A percentile compares a stretch with the other conserved stretches of the same genome.
phyloP scores from a whole-genome alignment of 30 jellyfish, hydroid and myxozoan species.

The Cassiopea andromeda region DNA sequence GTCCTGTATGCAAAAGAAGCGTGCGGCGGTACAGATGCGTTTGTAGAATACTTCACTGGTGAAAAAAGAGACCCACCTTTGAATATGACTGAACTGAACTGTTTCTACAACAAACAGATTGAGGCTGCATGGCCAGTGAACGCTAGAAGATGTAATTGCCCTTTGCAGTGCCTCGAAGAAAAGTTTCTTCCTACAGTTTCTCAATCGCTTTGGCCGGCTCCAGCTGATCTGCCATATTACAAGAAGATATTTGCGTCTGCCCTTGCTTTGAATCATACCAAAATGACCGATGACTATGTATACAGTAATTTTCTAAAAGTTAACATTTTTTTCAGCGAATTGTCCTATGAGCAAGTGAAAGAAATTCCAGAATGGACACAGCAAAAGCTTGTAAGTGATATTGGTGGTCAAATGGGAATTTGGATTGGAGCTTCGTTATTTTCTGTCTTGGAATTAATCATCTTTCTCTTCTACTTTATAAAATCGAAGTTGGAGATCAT shows the following conservation, averaged over 20 bases:
- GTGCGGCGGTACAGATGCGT: slow-evolving; percentile 68
- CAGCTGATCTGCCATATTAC: slow-evolving; percentile 62
- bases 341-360: slow-evolving; percentile 52
- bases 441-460: slow-evolving; percentile 61
- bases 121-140: slow-evolving; percentile 76
- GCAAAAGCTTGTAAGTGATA: slow-evolving; percentile 66
- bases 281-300: slow-evolving; percentile 63
- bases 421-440: slow-evolving; percentile 74
- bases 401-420: slow-evolving; percentile 77
- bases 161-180: slow-evolving; percentile 58
- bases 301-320: slow-evolving; percentile 51
- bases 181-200: slow-evolving; percentile 49
- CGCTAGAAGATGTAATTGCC: slow-evolving; percentile 59
- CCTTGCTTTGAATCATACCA: slow-evolving; percentile 52
- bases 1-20: slow-evolving; percentile 56
- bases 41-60: slow-evolving; percentile 66
- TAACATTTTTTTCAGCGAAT: slow-evolving; percentile 64
- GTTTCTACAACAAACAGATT: slow-evolving; percentile 58
- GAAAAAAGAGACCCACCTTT: slow-evolving; percentile 61
- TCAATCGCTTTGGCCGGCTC: slow-evolving; percentile 62
- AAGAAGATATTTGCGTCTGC: slow-evolving; percentile 62
- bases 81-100: slow-evolving; percentile 43
- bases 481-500: slow-evolving; percentile 20
- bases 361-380: slow-evolving; percentile 73
- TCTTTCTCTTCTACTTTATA: slow-evolving; percentile 52